Base-by-base conservation (phyloP, 2,113 vertebrate species). In the Clarias macrocephalus region DNA sequence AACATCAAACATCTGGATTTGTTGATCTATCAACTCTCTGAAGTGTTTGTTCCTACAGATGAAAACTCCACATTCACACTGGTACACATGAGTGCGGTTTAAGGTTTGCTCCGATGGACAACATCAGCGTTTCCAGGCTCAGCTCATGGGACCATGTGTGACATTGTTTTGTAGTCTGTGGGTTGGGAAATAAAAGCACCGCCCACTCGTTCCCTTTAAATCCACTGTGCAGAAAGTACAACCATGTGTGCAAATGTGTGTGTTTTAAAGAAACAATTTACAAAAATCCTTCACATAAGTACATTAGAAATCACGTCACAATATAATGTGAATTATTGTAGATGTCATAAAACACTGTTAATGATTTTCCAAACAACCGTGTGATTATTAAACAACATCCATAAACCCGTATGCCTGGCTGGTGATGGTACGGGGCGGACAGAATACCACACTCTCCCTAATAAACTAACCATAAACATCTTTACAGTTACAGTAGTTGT, bases 1-100 rank as follows among this genome's bases (percentile, higher is more conserved):
- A 56, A 83, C 28, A 65, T 83, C 81, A 54, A 3, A 83, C 37
- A 83, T 19, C 63, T 70, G 82, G n/a, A 83, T 66, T 54, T 66
- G 8, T 25, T 68, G 63, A 83, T 68, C 30, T 6, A n/a, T 59
- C 76, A 86, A 10, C 10, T 60, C 19, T 83, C 12, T 52, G 62
- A 16, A 18, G 37, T 83, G 42, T 83, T 83, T 82, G 66, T 52
- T 33, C 48, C 21, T n/a, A n/a, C n/a, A n/a, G 28, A 68, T 56
- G 21, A 30, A 52, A n/a, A 52, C 52, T 23, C 42, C 37, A 19
- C 28, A 25, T 12, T 76, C 23, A 6, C 11, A 5, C 6, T 15
- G 42, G 25, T 75, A 10, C 70, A 73, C 70, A 42, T 73, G 16
- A 42, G 7, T 37, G 70, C 30, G 2, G 2, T 19, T 42, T 73